These are phyloP conservation scores for Phrynocephalus forsythii DNA, from an alignment of 2,797 vertebrate species.

Conservation along the genomic window DNA sequence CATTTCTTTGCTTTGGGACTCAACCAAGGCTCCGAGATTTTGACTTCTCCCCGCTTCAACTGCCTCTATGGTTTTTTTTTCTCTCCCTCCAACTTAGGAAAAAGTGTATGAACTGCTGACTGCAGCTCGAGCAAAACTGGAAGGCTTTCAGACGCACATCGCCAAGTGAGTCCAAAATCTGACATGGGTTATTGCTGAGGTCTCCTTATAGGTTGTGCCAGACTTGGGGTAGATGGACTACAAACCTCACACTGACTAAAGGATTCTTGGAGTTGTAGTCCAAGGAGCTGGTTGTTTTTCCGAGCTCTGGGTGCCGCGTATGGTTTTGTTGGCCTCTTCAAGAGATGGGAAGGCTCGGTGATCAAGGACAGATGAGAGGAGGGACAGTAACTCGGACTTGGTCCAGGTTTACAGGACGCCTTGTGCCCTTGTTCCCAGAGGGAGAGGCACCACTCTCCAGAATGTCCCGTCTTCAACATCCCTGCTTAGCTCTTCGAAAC, in stretches of 20 bases:
- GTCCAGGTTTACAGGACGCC: too few species aligned
- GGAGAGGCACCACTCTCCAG: too few species aligned
- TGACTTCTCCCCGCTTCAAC: too few species aligned
- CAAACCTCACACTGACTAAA: background rate
- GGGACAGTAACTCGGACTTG: too few species aligned
- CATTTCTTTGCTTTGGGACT: background rate
- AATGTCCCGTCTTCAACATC: too few species aligned
- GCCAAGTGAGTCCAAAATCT: conserved; percentile 82
- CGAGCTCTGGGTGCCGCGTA: too few species aligned
- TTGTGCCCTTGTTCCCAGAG: too few species aligned
- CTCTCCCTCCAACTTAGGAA: conserved; percentile 77
- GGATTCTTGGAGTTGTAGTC: background rate
- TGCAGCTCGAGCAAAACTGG: conserved; percentile 87
- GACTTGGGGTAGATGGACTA: background rate
- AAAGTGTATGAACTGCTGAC: conserved; percentile 93
- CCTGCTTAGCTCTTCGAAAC: too few species aligned
- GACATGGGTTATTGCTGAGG: too few species aligned
- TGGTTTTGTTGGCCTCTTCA: too few species aligned
- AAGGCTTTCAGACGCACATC: conserved; percentile 90
- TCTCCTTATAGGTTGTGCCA: background rate
- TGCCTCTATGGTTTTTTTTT: background rate
- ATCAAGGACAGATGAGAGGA: too few species aligned
- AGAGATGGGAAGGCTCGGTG: too few species aligned
- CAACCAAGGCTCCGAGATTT: background rate
- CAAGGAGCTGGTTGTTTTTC: background rate